These are phyloP conservation scores for Mactromeris polynyma DNA, from an alignment of 2,888 invertebrate species.

Conservation along the genomic window DNA sequence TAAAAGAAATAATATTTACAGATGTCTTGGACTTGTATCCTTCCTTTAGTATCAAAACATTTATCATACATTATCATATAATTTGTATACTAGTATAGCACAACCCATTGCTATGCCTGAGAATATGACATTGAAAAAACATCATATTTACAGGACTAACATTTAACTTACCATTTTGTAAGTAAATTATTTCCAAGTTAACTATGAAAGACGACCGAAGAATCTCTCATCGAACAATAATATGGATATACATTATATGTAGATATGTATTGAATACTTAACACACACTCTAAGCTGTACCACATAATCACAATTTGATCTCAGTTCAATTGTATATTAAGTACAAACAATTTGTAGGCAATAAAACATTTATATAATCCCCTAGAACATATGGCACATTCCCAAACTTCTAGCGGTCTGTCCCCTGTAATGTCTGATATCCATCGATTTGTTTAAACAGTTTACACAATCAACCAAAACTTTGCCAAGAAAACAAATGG, in stretches of 20 bases:
- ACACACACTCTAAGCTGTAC: background rate
- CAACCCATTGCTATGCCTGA: too few relatives aligned
- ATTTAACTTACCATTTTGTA: background rate
- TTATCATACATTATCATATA: too few relatives aligned
- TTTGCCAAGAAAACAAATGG: background rate
- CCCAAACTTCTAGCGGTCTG: conserved; percentile 20
- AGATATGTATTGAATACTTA: background rate
- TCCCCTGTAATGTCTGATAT: background rate
- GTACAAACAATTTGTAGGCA: background rate
- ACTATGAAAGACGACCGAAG: background rate
- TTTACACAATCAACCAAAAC: background rate
- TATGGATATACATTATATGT: background rate
- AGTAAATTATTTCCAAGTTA: background rate
- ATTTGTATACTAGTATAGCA: too few relatives aligned
- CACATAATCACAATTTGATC: background rate
- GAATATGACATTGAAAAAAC: too few relatives aligned
- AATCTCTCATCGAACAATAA: background rate
- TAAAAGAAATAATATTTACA: too few relatives aligned
- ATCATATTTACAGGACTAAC: too few relatives aligned
- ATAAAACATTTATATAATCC: conserved; percentile 16
- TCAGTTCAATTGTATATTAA: background rate
- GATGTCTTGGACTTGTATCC: too few relatives aligned
- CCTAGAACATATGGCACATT: conserved; percentile 30
- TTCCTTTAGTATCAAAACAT: too few relatives aligned
- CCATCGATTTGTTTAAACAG: conserved; percentile 7